Conservation (phyloP, 2,888 invertebrate genomes). For the Aethes cnicana region DNA sequence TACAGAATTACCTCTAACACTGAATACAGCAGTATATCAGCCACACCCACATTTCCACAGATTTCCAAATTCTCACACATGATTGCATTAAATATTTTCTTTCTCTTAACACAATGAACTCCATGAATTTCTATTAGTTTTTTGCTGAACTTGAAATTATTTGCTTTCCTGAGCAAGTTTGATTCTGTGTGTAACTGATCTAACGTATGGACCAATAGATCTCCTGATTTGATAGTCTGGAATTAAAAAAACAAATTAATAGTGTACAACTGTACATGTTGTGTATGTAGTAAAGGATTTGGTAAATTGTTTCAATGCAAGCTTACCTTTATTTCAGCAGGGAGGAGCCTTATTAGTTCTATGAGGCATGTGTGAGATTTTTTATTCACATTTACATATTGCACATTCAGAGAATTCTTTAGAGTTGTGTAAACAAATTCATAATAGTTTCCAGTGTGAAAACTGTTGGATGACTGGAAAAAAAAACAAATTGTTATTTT, state of each 20-base stretch:
- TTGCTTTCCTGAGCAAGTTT: slow-evolving; percentile 62
- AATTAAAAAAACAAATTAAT: slow-evolving; percentile 40
- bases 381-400: slow-evolving; percentile 55
- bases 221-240: slow-evolving; percentile 56
- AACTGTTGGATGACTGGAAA: slow-evolving; percentile 19
- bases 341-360: slow-evolving; percentile 51
- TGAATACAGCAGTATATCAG: slow-evolving; percentile 54
- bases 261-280: no score
- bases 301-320: not conserved
- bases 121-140: slow-evolving; percentile 55
- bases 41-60: slow-evolving; percentile 57
- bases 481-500: no score
- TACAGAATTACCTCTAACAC: slow-evolving; percentile 66
- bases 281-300: no score
- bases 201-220: slow-evolving; percentile 50
- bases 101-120: slow-evolving; percentile 57
- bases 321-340: slow-evolving; percentile 53
- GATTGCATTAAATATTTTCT: slow-evolving; percentile 49
- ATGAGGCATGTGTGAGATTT: slow-evolving; percentile 51
- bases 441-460: slow-evolving; percentile 63
- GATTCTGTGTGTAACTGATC: slow-evolving; percentile 61
- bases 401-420: slow-evolving; percentile 52
- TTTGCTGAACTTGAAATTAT: slow-evolving; percentile 52
- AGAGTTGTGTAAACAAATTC: slow-evolving; percentile 63
- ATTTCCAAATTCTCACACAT: slow-evolving; percentile 61